Evolutionary conservation across 2,888 invertebrate genomes (phyloP).

Genomic region (Leptodirus hochenwartii): DNA sequence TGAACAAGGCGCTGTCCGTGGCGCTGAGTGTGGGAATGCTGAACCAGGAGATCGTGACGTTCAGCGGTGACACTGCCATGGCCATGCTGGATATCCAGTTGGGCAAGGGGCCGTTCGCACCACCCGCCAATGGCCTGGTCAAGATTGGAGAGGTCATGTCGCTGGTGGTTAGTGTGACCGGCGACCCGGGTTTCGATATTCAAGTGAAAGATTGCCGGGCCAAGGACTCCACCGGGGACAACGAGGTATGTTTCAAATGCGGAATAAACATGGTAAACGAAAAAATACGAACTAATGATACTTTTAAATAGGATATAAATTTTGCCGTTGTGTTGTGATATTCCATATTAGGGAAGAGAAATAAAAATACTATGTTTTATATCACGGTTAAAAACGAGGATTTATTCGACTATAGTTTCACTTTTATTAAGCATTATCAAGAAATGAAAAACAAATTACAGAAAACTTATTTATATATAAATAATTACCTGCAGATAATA

Average conservation of each 20-base stretch:
- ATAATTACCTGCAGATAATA: too few species aligned
- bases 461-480: too few species aligned
- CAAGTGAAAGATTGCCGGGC: conserved; percentile 62
- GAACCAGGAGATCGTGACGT: conserved; percentile 62
- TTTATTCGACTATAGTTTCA: too few species aligned
- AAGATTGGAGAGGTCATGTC: conserved; percentile 73
- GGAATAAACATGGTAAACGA: too few species aligned
- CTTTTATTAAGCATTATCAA: too few species aligned
- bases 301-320: too few species aligned
- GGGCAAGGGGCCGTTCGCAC: conserved; percentile 61
- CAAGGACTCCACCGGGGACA: conserved; percentile 45
- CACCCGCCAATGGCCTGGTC: conserved; percentile 55
- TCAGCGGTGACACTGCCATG: conserved; percentile 69
- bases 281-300: too few species aligned
- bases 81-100: conserved; percentile 59
- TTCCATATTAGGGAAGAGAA: too few species aligned
- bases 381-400: too few species aligned
- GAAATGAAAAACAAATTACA: too few species aligned
- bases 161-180: conserved; percentile 58
- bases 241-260: conserved; percentile 37
- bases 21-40: conserved; percentile 63
- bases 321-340: too few species aligned
- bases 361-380: too few species aligned
- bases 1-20: conserved; percentile 55
- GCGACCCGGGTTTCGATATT: conserved; percentile 62